Evolutionary conservation across 1,140 invertebrate species (phyloP).

Genomic region (Neodiprion pinetum): DNA sequence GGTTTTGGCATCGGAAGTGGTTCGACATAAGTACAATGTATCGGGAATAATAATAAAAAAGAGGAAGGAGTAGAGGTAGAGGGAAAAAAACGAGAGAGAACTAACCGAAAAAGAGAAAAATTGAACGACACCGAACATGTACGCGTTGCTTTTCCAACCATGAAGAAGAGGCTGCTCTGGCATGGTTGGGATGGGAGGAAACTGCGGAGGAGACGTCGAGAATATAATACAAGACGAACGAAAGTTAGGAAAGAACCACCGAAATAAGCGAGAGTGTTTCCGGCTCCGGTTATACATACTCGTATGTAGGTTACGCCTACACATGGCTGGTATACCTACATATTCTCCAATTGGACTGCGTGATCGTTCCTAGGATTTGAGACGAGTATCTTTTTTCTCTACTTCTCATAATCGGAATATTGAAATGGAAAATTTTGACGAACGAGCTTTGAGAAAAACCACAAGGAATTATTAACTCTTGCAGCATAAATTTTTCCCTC

Average conservation of each 20-base stretch:
- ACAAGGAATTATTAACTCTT: too few species aligned
- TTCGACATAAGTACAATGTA: too few species aligned
- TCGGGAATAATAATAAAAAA: background rate
- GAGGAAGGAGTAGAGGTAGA: background rate
- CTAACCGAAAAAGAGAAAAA: background rate
- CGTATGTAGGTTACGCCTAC: background rate
- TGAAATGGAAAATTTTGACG: too few species aligned
- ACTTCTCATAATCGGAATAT: too few species aligned
- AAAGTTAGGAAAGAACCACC: conserved; percentile 9
- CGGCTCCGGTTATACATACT: too few species aligned
- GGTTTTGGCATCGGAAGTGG: background rate
- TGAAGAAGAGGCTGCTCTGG: background rate
- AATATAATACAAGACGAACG: background rate
- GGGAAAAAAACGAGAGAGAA: background rate
- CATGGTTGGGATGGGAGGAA: background rate
- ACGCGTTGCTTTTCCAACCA: background rate
- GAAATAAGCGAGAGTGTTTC: too few species aligned
- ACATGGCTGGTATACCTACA: background rate
- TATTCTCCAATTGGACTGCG: background rate
- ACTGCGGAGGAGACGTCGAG: background rate
- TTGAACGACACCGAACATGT: background rate
- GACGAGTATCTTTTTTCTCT: too few species aligned
- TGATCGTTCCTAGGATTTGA: too few species aligned
- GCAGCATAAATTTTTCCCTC: too few species aligned
- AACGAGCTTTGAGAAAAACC: too few species aligned